Evolutionary conservation across 2,797 vertebrate species (phyloP).

Genomic region (Phataginus tricuspis): DNA sequence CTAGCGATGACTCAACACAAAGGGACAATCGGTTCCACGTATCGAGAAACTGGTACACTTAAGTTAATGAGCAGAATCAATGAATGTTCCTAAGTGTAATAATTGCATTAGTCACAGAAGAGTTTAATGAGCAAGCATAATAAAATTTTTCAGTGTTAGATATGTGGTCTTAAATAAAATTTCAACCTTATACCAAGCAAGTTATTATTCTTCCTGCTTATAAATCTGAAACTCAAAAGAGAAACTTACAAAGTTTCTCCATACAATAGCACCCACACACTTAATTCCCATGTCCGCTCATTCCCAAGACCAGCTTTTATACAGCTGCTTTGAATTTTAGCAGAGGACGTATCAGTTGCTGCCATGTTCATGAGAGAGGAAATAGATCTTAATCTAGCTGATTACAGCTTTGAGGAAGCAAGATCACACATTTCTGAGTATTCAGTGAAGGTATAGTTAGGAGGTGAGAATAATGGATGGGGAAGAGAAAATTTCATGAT

Average conservation of each 20-base stretch:
- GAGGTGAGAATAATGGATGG: background rate
- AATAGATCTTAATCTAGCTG: background rate
- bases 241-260: slow-evolving; percentile 54
- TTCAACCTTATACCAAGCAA: background rate
- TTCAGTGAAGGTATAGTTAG: background rate
- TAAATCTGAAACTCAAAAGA: slow-evolving; percentile 64
- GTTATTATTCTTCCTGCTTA: slow-evolving; percentile 42
- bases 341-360: background rate
- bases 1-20: background rate
- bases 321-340: slow-evolving; percentile 36
- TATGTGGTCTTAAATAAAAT: slow-evolving; percentile 42
- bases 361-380: slow-evolving; percentile 47
- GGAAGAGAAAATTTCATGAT: background rate
- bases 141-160: background rate
- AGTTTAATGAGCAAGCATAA: background rate
- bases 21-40: background rate
- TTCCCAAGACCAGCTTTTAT: slow-evolving; percentile 55
- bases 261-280: slow-evolving; percentile 14
- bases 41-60: background rate
- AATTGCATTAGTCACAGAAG: background rate
- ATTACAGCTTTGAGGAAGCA: background rate
- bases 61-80: background rate
- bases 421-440: background rate
- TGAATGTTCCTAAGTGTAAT: background rate
- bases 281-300: background rate